phyloP scores from a whole-genome alignment of 2,797 vertebrate species.

The Holocentrus rufus region DNA sequence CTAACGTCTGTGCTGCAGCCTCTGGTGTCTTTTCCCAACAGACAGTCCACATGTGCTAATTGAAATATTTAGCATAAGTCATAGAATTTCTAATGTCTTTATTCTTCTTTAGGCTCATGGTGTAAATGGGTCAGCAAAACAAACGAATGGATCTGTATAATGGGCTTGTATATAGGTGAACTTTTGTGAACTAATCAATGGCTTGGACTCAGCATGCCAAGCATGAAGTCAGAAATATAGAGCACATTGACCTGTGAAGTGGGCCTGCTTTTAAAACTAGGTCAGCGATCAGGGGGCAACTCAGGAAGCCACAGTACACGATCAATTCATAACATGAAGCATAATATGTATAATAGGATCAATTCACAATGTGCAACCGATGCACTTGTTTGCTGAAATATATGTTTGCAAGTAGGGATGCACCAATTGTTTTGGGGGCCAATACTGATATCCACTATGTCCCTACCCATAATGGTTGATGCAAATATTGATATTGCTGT shows the following conservation, averaged over 20 bases:
- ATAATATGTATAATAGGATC: not conserved
- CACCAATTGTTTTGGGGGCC: too few relatives aligned
- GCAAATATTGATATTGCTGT: too few relatives aligned
- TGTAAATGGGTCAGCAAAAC: conserved; percentile 71
- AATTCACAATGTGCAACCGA: conserved; percentile 11
- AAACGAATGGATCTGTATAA: conserved; percentile 63
- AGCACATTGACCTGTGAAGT: conserved; percentile 51
- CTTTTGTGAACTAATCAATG: conserved; percentile 72
- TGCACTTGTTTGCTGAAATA: not conserved
- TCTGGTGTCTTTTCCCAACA: not conserved
- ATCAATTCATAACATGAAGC: conserved; percentile 19
- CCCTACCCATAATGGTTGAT: too few relatives aligned
- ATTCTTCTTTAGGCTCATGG: conserved; percentile 7
- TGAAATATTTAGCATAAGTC: not conserved
- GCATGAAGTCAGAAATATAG: conserved; percentile 50
- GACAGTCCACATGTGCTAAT: not conserved
- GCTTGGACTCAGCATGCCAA: conserved; percentile 46
- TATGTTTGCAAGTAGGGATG: too few relatives aligned
- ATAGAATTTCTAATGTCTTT: conserved; percentile 8
- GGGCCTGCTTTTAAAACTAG: conserved; percentile 58
- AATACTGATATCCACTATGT: too few relatives aligned
- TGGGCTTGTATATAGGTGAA: conserved; percentile 54
- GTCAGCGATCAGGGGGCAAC: conserved; percentile 44
- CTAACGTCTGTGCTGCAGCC: not conserved
- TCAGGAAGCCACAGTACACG: not conserved